Evolutionary conservation across 2,113 vertebrate species (phyloP), one percentile per base, ranked within the genome.

Genomic region (Hemiprocne comata): DNA sequence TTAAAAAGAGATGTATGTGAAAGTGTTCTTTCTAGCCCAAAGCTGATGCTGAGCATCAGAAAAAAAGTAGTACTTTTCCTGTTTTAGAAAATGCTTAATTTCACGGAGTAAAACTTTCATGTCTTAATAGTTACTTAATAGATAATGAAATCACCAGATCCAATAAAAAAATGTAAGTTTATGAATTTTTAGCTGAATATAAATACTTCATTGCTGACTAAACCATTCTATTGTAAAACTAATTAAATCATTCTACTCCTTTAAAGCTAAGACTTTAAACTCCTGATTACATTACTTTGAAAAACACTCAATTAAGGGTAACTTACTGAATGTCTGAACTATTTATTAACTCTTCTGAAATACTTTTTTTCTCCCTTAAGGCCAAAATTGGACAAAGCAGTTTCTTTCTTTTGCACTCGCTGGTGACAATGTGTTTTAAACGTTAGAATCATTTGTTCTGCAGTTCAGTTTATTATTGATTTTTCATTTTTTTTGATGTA

Each of bases 181-280:
- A 81, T 93, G 11, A 86, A 74, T 88, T 95, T 88, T 93, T 79
- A 87, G 86, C 79, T 84, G 85, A 96, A 75, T 89, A 78, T 61
- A 87, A 94, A 89, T 93, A 42, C n/a, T 79, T 64, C 38, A 71
- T 57, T 88, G 92, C 96, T 96, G 95, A 96, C 83, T 92, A 87
- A 90, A 76, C 54, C n/a, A 51, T 87, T 93, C 65, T 72, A 46
- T 46, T 79, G 44, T 85, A 93, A 94, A 92, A 92, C 33, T 75
- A 95, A 96, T 97, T 95, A 93, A 95, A 92, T 62, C 33, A 72
- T 29, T 78, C 65, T 62, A 29, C 24, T 86, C 26, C 89, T 85
- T 54, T 46, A 79, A 89, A 91, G 88, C 29, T 50, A 65, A 87
- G 70, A 53, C 70, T 90, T 96, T 62, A 86, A 84, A 93, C 3